Evolutionary conservation across 2,888 invertebrate species (phyloP), one percentile per base, ranked within the genome.

Genomic region (Dasysyrphus tricinctus): DNA sequence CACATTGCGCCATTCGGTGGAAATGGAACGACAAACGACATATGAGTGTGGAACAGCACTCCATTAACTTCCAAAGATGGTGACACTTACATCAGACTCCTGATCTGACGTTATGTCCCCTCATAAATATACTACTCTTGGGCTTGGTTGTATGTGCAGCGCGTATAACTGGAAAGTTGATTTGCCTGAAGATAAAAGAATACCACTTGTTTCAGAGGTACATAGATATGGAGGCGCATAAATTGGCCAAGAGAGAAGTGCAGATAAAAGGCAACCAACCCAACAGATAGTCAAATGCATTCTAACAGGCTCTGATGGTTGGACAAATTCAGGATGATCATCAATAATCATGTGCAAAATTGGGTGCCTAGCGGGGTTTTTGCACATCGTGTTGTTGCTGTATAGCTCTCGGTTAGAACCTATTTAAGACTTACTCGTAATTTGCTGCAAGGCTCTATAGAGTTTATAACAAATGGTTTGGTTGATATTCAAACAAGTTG

Each of bases 341-440:
- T 80, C 80, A 70, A 80, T 80, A 69, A 80, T 70, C 80, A 63
- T 80, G 80, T 76, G 39, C 19, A 24, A 74, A 80, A 80, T 74
- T 67, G 80, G 57, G 49, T 67, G 49, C 75, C 65, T 80, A 80
- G 75, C 75, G 80, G 75, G 16, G 54, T 75, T 67, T 54, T 34
- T 44, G 51, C 37, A 63, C 72, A 37, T 47, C 19, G 8, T n/a
- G 63, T 19, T 74, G 65, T 42, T 37, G 19, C 24, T 24, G 14
- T 12, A 47, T 37, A 37, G 34, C 19, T 61, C 14, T 37, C 8
- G 24, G 65, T 44, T 56, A 39, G 74, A 74, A 74, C 44, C 37
- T 47, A 78, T 61, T 19, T 61, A 63, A 61, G 54, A 51, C 69
- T 49, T 14, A 34, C 39, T 11, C 11, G 5, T 37, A n/a, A 3